These are phyloP conservation scores for Norana najaformis DNA, from an alignment of 2,888 invertebrate species.

Conservation along the genomic window DNA sequence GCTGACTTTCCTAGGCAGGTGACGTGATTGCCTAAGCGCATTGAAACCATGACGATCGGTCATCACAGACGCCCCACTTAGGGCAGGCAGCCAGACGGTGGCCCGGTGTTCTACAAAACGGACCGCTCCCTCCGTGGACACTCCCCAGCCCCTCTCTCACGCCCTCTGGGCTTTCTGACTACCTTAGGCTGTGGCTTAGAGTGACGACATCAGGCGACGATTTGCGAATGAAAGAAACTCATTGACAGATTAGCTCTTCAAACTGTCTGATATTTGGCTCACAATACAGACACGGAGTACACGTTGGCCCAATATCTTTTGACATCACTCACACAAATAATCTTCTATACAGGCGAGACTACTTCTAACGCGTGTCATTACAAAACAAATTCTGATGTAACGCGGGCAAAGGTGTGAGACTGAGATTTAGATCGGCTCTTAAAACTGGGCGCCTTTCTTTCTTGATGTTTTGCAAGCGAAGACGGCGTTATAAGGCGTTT, in stretches of 20 bases:
- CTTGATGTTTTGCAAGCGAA: too few relatives aligned
- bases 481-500: too few relatives aligned
- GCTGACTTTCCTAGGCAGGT: background rate
- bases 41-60: background rate
- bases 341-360: too few relatives aligned
- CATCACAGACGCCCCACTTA: background rate
- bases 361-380: too few relatives aligned
- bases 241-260: background rate
- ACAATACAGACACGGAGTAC: too few relatives aligned
- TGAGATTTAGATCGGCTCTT: too few relatives aligned
- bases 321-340: too few relatives aligned
- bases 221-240: background rate
- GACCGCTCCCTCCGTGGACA: constrained; percentile 13
- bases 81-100: background rate
- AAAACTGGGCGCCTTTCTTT: too few relatives aligned
- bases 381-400: too few relatives aligned
- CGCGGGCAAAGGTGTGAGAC: too few relatives aligned
- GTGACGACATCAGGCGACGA: background rate
- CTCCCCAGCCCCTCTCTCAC: background rate
- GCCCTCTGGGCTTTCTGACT: background rate
- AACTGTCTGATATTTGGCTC: background rate
- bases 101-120: background rate
- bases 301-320: too few relatives aligned
- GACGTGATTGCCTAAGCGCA: background rate
- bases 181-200: background rate